These are phyloP conservation scores for Motacilla tschutschensis DNA, from an alignment of 2,113 vertebrate genomes.

Conservation along the genomic window DNA sequence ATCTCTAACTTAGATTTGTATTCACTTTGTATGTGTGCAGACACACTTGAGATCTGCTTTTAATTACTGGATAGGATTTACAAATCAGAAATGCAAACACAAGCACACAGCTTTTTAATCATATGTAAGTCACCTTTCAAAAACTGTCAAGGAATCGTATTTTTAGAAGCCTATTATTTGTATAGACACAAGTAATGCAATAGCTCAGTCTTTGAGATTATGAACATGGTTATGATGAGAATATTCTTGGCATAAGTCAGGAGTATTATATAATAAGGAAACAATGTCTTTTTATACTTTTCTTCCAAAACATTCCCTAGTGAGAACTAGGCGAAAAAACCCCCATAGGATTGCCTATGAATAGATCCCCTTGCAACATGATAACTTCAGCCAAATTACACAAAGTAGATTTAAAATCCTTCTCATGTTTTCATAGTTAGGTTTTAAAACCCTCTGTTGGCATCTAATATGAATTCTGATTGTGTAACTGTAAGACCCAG, in stretches of 20 bases:
- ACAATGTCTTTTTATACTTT: conserved; percentile 65
- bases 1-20: conserved; percentile 18
- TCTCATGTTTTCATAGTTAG: conserved; percentile 39
- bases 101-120: neutral
- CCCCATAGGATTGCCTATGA: conserved; percentile 57
- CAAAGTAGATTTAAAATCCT: conserved; percentile 37
- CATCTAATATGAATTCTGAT: conserved; percentile 9
- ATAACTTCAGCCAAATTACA: conserved; percentile 55
- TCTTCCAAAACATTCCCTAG: conserved; percentile 61
- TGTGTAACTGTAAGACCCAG: neutral
- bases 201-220: conserved; percentile 42
- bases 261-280: conserved; percentile 66
- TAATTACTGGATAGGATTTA: conserved; percentile 44
- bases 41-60: conserved; percentile 46
- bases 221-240: conserved; percentile 32
- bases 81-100: conserved; percentile 43
- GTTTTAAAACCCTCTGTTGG: conserved; percentile 45
- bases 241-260: conserved; percentile 47
- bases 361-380: conserved; percentile 54
- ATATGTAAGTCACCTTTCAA: conserved; percentile 51
- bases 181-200: conserved; percentile 52
- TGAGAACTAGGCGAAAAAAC: conserved; percentile 43
- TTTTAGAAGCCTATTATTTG: conserved; percentile 52
- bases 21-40: conserved; percentile 38
- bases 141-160: conserved; percentile 60